phyloP scores from a whole-genome alignment of 2,888 invertebrate species.

The Lasius platythorax region DNA sequence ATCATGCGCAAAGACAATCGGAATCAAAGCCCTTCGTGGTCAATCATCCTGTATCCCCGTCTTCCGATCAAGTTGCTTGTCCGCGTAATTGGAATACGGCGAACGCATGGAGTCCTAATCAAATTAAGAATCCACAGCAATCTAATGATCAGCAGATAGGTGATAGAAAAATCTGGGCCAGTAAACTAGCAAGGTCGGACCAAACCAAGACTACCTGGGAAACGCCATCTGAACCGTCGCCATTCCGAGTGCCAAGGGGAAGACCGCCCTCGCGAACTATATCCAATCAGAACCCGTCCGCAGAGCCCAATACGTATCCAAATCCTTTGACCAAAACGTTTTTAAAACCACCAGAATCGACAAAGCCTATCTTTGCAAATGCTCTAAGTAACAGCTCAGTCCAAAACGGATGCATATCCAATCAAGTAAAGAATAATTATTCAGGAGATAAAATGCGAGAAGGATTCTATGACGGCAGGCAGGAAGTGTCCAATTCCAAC shows the following conservation, averaged over 20 bases:
- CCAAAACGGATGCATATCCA: slow-evolving; percentile 63
- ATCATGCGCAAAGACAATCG: slow-evolving; percentile 66
- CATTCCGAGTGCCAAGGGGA: slow-evolving; percentile 90
- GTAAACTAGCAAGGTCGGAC: slow-evolving; percentile 69
- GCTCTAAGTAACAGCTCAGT: slow-evolving; percentile 59
- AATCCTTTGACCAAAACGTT: slow-evolving; percentile 86
- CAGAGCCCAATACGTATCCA: slow-evolving; percentile 86
- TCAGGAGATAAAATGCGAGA: slow-evolving; percentile 80
- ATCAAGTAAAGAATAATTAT: slow-evolving; percentile 77
- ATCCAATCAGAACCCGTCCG: slow-evolving; percentile 86
- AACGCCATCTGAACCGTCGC: slow-evolving; percentile 86
- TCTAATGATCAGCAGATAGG: slow-evolving; percentile 71
- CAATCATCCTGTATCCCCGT: slow-evolving; percentile 69
- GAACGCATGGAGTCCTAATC: slow-evolving; percentile 74
- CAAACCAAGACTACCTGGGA: slow-evolving; percentile 76
- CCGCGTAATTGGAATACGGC: slow-evolving; percentile 76
- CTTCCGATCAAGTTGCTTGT: slow-evolving; percentile 73
- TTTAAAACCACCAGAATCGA: slow-evolving; percentile 89
- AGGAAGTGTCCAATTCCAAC: slow-evolving; percentile 76
- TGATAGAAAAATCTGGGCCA: slow-evolving; percentile 69
- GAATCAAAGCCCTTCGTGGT: slow-evolving; percentile 70
- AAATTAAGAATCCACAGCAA: slow-evolving; percentile 69
- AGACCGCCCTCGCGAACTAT: slow-evolving; percentile 89
- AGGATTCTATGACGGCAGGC: slow-evolving; percentile 78
- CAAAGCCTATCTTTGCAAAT: slow-evolving; percentile 84